These are phyloP conservation scores for Alethe castanea DNA, from an alignment of 2,113 vertebrate species.

Conservation along the genomic window DNA sequence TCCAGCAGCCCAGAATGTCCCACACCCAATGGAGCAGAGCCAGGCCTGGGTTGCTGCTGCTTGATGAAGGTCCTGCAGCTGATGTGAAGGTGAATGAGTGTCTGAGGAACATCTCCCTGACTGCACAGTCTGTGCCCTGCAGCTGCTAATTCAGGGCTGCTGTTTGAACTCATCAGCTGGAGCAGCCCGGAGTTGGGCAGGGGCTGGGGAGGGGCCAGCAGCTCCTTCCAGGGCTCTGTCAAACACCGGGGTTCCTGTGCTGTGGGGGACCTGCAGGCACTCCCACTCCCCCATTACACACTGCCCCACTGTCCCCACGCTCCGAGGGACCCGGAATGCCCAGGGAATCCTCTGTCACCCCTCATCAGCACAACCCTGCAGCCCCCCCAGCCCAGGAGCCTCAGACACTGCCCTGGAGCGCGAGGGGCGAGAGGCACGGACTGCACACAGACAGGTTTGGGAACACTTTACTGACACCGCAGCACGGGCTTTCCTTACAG, in stretches of 20 bases:
- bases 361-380: background rate
- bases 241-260: rapidly evolving
- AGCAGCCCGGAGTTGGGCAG: background rate
- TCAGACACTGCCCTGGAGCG: rapidly evolving
- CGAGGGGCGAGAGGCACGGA: background rate
- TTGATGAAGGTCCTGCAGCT: background rate
- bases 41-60: background rate
- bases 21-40: background rate
- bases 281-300: background rate
- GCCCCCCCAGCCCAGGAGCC: background rate
- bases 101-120: background rate
- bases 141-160: background rate
- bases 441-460: background rate
- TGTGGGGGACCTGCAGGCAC: background rate
- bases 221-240: background rate
- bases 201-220: background rate
- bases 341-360: rapidly evolving
- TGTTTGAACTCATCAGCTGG: background rate
- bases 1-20: background rate
- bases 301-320: background rate
- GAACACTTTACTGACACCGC: slow-evolving; percentile 1
- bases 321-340: background rate
- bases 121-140: background rate
- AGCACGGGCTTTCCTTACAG: background rate
- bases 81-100: background rate